Base-by-base conservation (phyloP, 1,140 invertebrate species). In the Apis cerana region DNA sequence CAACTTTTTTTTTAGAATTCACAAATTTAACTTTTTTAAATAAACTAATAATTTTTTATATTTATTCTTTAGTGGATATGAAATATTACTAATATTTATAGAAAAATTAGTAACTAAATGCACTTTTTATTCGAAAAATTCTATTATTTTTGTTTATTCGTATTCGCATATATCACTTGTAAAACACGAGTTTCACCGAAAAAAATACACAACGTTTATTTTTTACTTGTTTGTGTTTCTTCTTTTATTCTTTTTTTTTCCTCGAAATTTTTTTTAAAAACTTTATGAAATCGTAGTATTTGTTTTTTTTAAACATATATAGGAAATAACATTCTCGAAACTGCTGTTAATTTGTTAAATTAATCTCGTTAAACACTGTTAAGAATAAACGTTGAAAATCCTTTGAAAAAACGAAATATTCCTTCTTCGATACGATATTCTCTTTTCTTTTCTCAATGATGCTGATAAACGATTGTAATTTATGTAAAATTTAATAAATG, bases 141-240 rank as follows among this genome's bases (percentile, higher is more conserved):
- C 7, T 13, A 21, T 71, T 21, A 19, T 56, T 71, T 2, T 27
- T 15, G 69, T 71, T 71, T 23, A 27, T 52, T 70, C 48, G 48
- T n/a, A 0, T 15, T 52, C 9, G 5, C 17, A 19, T 15, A 3
- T 12, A 0, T 3, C 15, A 19, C 23, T 71, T 33, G 23, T 48
- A 71, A 52, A 48, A 11, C 10, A 8, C 10, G 2, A 15, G 19
- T 33, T 8, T 56, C 23, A 5, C 11, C 21, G 52, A 27, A 54
- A 56, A 56, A 56, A 43, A 71, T 71, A 71, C 33, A 7, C 23
- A 2, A 21, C 69, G 23, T 71, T 33, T 71, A 71, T 71, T 21
- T 21, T 33, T 56, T 9, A 70, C n/a, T 0, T 8, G 10, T n/a
- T 0, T 15, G 4, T 9, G 17, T 54, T 54, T 12, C 23, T 23